Base-by-base conservation (phyloP, 2,113 vertebrate genomes). In the Sylvilagus bachmani region DNA sequence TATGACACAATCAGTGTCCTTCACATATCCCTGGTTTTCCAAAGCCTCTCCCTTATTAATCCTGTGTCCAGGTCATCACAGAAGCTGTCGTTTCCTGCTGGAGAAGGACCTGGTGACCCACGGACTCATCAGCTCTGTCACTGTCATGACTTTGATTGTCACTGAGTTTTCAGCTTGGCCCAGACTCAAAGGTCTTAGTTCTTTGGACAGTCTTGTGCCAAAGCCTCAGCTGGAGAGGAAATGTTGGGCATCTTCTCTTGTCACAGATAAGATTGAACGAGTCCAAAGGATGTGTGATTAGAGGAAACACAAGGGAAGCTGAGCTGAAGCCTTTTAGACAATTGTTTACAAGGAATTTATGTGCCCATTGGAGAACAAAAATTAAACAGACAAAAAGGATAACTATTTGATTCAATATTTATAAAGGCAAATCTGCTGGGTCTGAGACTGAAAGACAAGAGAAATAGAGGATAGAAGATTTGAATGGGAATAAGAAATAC, bases 261-360 rank as follows among this genome's bases (percentile, higher is more conserved):
- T 97, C 89, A 93, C 86, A 98, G 97, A 98, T 97, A 98, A 98
- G 96, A 96, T 67, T 91, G 93, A 97, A 98, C 97, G 95, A 97
- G 71, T 62, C 75, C 61, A 79, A 79, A 97, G 97, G 92, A 97
- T 95, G 53, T 97, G 53, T 44, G 38, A 97, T 88, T 86, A 98
- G 86, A 98, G 97, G 95, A 98, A 98, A 53, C 61, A 55, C 81
- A 93, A 94, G 97, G 96, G 97, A 98, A 98, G 92, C 25, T 3
- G 49, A 38, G 73, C 62, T 85, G 94, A 92, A 6, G 0, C 94
- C 89, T 88, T 55, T 93, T 51, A 62, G 33, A 70, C n/a, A 58
- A 95, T 75, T 64, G 13, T 55, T 97, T 95, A 92, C 94, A 98
- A 92, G 79, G 24, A n/a, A 87, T 44, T 97, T 82, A 73, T 94